phyloP scores from a whole-genome alignment of 2,888 invertebrate genomes.

The Dicranocentrus wangi region DNA sequence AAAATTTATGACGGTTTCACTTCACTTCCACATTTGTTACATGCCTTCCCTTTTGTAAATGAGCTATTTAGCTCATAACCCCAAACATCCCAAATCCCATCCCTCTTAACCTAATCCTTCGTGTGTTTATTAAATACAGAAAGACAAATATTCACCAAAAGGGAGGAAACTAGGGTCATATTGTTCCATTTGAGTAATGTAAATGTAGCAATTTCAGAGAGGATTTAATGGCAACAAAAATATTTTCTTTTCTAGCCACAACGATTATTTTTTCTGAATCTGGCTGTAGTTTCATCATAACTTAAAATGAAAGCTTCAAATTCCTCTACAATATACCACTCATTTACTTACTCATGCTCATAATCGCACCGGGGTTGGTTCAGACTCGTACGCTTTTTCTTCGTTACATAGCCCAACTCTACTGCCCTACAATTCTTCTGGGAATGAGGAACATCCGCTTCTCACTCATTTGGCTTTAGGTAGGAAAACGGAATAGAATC shows the following conservation, averaged over 20 bases:
- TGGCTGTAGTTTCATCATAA: background rate
- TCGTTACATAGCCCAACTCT: background rate
- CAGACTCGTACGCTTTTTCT: background rate
- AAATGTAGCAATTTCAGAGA: conserved; percentile 1
- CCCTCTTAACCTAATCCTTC: too few relatives aligned
- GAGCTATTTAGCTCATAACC: too few relatives aligned
- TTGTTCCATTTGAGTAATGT: too few relatives aligned
- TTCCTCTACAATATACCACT: background rate
- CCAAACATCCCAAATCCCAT: too few relatives aligned
- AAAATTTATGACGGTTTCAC: too few relatives aligned
- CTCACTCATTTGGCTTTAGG: too few relatives aligned
- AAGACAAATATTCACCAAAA: too few relatives aligned
- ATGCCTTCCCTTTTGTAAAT: too few relatives aligned
- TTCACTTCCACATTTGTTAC: too few relatives aligned
- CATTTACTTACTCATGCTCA: conserved; percentile 7
- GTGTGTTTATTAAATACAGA: too few relatives aligned
- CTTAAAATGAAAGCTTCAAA: conserved; percentile 10
- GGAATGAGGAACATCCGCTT: conserved; percentile 58
- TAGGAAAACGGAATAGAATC: too few relatives aligned
- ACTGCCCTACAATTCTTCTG: conserved; percentile 27
- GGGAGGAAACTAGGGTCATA: too few relatives aligned
- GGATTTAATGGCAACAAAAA: conserved; percentile 16
- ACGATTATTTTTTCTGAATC: conserved; percentile 25
- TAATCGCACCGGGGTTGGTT: background rate
- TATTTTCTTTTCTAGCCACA: conserved; percentile 37